These are phyloP conservation scores for Parotia lawesii DNA, from an alignment of 2,113 vertebrate species.

Conservation along the genomic window DNA sequence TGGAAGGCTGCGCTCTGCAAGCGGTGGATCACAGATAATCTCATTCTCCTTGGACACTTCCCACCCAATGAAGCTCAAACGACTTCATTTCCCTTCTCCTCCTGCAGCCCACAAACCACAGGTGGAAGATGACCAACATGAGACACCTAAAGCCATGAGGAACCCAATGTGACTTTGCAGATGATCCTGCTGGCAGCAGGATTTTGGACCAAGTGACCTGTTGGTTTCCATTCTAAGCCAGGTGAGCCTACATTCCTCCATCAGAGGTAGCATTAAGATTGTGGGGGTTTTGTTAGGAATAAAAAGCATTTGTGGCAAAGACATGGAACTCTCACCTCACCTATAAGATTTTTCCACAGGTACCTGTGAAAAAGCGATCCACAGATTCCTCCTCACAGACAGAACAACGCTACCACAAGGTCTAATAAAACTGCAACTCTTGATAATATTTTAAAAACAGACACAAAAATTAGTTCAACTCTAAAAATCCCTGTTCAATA, in stretches of 20 bases:
- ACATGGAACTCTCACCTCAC: neutral
- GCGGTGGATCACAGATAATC: fast-evolving
- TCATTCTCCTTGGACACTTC: neutral
- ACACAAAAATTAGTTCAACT: neutral
- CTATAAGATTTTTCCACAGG: neutral
- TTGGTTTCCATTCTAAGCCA: neutral
- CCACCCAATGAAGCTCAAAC: neutral
- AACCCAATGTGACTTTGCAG: fast-evolving
- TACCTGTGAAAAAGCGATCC: neutral
- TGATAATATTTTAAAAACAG: neutral
- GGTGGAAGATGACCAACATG: fast-evolving
- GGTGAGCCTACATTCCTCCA: fast-evolving
- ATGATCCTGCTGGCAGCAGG: fast-evolving
- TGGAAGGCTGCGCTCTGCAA: neutral
- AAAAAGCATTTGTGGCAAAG: conserved; percentile 12
- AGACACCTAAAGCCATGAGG: neutral
- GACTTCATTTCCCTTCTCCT: neutral
- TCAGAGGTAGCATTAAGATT: neutral
- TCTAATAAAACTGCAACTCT: neutral
- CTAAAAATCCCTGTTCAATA: neutral
- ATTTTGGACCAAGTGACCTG: neutral
- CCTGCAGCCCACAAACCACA: neutral
- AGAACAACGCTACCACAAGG: neutral
- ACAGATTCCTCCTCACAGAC: neutral
- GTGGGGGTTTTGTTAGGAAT: neutral